A percentile compares a stretch with the other conserved stretches of the same genome.
These are phyloP conservation scores for Scrobipalpa costella DNA, from an alignment of 2,888 invertebrate species.

Conservation along the genomic window DNA sequence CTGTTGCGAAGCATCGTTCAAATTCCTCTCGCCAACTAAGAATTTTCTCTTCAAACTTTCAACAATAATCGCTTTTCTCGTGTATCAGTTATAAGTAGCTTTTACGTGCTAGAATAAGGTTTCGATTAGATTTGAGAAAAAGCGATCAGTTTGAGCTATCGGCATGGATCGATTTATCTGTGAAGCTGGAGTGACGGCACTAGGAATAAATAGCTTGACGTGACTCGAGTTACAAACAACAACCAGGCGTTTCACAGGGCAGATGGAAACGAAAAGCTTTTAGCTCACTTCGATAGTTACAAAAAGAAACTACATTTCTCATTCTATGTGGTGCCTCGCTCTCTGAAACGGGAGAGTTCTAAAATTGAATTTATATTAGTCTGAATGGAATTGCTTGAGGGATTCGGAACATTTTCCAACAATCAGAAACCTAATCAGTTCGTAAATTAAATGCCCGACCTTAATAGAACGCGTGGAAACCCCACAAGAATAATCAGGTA, in stretches of 20 bases:
- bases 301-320: constrained; percentile 14
- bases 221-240: constrained; percentile 56
- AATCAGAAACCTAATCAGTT: constrained; percentile 7
- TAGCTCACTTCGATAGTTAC: neutral
- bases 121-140: constrained; percentile 37
- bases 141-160: constrained; percentile 42
- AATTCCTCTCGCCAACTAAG: neutral
- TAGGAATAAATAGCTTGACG: constrained; percentile 56
- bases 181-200: constrained; percentile 48
- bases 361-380: neutral
- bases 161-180: constrained; percentile 54
- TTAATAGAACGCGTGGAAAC: neutral
- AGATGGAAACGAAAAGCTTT: constrained; percentile 18
- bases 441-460: constrained; percentile 4
- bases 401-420: neutral
- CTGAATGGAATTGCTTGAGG: neutral
- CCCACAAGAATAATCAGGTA: constrained; percentile 38
- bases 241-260: constrained; percentile 6
- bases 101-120: constrained; percentile 22
- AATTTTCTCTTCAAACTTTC: neutral
- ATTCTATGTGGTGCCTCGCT: constrained; percentile 1
- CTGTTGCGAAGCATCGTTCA: neutral
- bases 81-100: constrained; percentile 12
- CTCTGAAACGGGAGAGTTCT: neutral
- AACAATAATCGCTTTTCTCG: neutral